Conservation (phyloP, 92 coral and sea anemone species). For the Parazoanthus darwini region DNA sequence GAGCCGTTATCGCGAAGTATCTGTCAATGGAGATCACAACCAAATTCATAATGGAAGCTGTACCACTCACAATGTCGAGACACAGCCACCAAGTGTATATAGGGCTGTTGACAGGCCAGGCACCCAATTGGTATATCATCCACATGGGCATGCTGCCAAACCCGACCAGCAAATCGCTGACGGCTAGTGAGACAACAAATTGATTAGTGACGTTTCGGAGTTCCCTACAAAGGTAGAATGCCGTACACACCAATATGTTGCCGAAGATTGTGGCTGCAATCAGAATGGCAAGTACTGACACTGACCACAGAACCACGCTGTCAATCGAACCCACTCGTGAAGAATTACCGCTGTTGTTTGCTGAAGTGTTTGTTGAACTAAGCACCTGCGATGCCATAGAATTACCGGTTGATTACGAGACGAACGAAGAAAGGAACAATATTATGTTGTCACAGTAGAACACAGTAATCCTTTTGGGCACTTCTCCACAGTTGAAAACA, state of each 20-base stretch:
- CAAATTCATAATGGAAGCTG: conserved; percentile 85
- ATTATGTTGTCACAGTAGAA: not conserved
- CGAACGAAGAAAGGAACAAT: not conserved
- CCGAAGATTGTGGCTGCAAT: conserved; percentile 79
- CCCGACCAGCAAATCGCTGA: conserved; percentile 84
- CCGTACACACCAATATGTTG: conserved; percentile 76
- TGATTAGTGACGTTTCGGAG: conserved; percentile 83
- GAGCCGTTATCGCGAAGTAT: conserved; percentile 81
- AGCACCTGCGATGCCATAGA: conserved; percentile 20
- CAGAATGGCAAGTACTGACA: conserved; percentile 58
- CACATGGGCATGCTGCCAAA: conserved; percentile 86
- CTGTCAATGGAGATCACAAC: conserved; percentile 84
- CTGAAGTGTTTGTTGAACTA: conserved; percentile 2
- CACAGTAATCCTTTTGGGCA: not conserved
- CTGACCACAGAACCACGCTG: conserved; percentile 60
- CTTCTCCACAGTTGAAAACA: not conserved
- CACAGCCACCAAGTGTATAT: conserved; percentile 73
- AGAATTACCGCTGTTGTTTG: not conserved
- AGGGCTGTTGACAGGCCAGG: conserved; percentile 59
- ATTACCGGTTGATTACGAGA: not conserved
- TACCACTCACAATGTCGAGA: conserved; percentile 78
- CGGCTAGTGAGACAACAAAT: conserved; percentile 76
- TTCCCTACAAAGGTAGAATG: conserved; percentile 71
- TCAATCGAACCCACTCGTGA: conserved; percentile 6
- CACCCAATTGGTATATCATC: conserved; percentile 55